phyloP scores from a whole-genome alignment of 2,797 vertebrate genomes.

The Mormyrus hasselquistii region DNA sequence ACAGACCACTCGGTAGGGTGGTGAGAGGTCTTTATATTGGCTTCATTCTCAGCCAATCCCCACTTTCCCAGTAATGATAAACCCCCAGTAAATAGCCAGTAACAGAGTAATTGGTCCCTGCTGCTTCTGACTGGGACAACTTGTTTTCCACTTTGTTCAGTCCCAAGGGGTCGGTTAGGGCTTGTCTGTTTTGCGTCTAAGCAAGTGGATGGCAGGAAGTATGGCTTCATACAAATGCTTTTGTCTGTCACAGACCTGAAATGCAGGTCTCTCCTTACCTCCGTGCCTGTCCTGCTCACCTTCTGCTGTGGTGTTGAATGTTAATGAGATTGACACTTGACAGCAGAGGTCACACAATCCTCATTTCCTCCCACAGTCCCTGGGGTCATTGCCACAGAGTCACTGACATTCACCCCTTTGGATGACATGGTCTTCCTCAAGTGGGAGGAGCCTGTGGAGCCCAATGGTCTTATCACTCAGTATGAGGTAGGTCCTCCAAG shows the following conservation, averaged over 20 bases:
- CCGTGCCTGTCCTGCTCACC: not conserved
- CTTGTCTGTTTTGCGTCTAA: not conserved
- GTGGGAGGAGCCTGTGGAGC: constrained; percentile 79
- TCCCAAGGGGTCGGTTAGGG: not conserved
- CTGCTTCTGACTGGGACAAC: not conserved
- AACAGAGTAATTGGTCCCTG: constrained; percentile 6
- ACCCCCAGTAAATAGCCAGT: not conserved
- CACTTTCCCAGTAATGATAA: not conserved
- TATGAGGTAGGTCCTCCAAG: constrained; percentile 63
- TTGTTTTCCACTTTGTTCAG: not conserved
- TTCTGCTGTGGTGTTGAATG: not conserved
- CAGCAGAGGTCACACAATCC: constrained; percentile 21
- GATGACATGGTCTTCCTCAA: constrained; percentile 81
- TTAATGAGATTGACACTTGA: not conserved
- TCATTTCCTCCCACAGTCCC: constrained; percentile 59
- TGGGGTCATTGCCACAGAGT: constrained; percentile 69
- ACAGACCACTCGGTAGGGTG: not conserved
- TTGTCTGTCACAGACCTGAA: not conserved
- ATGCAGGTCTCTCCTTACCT: not conserved
- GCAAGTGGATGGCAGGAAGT: not conserved
- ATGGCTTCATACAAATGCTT: not conserved
- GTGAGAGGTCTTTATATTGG: not conserved
- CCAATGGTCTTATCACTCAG: constrained; percentile 76
- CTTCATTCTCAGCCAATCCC: not conserved
- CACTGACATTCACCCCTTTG: constrained; percentile 68